A percentile compares a stretch with the other conserved stretches of the same genome.
Conservation (phyloP, 1,140 invertebrate species). For the Acromyrmex echinatior region DNA sequence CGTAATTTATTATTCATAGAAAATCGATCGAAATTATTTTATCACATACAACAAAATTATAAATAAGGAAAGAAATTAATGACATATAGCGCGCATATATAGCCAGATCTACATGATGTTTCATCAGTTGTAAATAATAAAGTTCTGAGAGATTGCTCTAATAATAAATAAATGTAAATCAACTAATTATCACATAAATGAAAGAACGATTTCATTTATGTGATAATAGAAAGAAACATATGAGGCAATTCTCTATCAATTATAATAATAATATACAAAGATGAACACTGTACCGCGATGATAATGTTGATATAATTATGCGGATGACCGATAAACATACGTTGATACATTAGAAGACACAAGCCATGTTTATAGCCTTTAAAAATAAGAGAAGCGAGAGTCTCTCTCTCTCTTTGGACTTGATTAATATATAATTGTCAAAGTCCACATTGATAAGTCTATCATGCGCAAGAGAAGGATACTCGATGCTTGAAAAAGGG, state of each 20-base stretch:
- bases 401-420: not conserved
- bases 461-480: not conserved
- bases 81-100: not conserved
- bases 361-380: not conserved
- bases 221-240: not conserved
- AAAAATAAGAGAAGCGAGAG: not conserved
- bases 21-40: slow-evolving; percentile 11
- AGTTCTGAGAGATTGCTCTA: not conserved
- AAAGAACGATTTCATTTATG: not conserved
- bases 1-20: not conserved
- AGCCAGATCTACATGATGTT: not conserved
- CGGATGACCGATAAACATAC: slow-evolving; percentile 21
- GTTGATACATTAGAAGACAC: not conserved
- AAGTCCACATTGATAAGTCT: slow-evolving; percentile 64
- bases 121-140: not conserved
- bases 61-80: not conserved
- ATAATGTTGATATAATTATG: not conserved
- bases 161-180: not conserved
- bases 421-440: slow-evolving; percentile 42
- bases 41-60: not conserved
- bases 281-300: not conserved
- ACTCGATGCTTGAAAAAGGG: not conserved
- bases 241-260: not conserved
- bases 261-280: not conserved
- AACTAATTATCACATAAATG: not conserved